A percentile compares a stretch with the other conserved stretches of the same genome.
Evolutionary conservation across 2,888 invertebrate species (phyloP).

Genomic region (Lasiommata megera): DNA sequence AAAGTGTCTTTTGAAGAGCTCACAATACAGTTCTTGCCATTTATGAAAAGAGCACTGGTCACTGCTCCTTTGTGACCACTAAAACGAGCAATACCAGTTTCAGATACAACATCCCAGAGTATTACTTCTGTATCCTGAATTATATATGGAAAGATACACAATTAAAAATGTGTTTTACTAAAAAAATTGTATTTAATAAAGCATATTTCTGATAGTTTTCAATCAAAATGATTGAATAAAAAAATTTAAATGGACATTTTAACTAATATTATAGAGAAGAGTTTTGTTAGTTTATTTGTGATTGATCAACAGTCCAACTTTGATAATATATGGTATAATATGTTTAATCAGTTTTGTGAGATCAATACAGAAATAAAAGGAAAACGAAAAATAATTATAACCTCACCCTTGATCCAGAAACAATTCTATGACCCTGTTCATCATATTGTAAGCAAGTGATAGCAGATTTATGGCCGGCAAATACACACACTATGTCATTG

Average conservation of each 20-base stretch:
- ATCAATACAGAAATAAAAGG: no score
- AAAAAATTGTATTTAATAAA: no score
- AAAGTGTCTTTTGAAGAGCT: conserved; percentile 96
- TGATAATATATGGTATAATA: no score
- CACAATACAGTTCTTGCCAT: conserved; percentile 85
- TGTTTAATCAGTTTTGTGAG: no score
- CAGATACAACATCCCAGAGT: conserved; percentile 96
- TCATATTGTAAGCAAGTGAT: conserved; percentile 93
- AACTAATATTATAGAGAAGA: no score
- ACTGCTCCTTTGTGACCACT: conserved; percentile 95
- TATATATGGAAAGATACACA: not conserved
- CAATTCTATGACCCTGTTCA: conserved; percentile 89
- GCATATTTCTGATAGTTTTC: no score
- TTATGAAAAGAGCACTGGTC: conserved; percentile 90
- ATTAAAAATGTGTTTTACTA: not conserved
- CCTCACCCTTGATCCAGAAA: conserved; percentile 91
- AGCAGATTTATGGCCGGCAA: conserved; percentile 92
- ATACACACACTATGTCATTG: conserved; percentile 86
- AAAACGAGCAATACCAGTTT: conserved; percentile 93
- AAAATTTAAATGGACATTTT: no score
- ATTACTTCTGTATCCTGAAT: conserved; percentile 94
- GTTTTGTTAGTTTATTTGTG: no score
- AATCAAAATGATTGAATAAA: no score
- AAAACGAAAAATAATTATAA: not conserved
- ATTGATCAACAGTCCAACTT: no score